phyloP scores from a whole-genome alignment of 37 sponge, comb jelly and placozoan species.

The Ianthella basta region DNA sequence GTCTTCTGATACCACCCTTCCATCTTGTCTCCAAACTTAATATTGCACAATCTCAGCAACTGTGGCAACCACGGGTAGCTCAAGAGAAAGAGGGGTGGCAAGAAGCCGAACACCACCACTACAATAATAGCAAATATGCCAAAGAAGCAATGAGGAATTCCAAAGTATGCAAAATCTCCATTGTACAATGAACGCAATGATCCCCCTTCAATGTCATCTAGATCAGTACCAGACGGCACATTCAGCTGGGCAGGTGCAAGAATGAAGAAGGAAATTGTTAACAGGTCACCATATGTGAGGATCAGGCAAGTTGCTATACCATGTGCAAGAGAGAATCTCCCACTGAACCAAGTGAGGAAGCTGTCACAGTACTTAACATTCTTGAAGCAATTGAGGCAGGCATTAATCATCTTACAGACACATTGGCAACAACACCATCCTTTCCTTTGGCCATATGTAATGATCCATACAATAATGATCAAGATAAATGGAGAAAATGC shows the following conservation, averaged over 20 bases:
- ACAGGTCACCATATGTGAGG: conserved; percentile 8
- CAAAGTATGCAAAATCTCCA: conserved; percentile 11
- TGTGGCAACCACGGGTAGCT: neutral
- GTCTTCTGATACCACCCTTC: neutral
- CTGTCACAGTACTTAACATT: too few species aligned
- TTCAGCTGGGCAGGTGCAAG: neutral
- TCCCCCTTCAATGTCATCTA: too few species aligned
- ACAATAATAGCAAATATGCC: neutral
- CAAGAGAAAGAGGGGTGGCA: conserved; percentile 8
- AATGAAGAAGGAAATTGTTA: neutral
- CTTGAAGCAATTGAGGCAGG: too few species aligned
- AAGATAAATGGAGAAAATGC: conserved; percentile 54
- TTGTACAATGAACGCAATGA: neutral
- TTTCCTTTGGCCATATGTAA: neutral
- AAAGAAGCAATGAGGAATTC: neutral
- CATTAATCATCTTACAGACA: too few species aligned
- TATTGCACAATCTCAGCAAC: neutral
- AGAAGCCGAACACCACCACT: neutral
- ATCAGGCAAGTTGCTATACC: conserved; percentile 3
- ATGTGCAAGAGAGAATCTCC: neutral
- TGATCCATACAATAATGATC: neutral
- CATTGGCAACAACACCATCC: too few species aligned
- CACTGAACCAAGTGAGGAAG: too few species aligned
- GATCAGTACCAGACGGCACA: neutral
- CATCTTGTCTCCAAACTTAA: neutral